Evolutionary conservation across 2,113 vertebrate genomes (phyloP).

Genomic region (Archilochus colubris): DNA sequence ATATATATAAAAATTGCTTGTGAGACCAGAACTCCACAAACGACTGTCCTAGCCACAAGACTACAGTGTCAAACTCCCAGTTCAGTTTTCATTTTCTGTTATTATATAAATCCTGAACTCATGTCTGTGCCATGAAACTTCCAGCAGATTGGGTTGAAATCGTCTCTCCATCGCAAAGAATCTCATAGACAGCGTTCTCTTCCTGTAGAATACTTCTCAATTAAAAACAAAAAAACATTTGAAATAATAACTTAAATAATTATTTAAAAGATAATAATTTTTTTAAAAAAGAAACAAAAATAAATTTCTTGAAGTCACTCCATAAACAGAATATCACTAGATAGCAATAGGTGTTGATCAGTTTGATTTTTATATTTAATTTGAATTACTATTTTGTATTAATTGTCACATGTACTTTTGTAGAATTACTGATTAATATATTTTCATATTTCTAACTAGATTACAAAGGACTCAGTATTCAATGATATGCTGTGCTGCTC

Average conservation of each 20-base stretch:
- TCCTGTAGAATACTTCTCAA: background rate
- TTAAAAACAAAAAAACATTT: background rate
- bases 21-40: background rate
- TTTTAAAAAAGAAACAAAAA: too few species aligned
- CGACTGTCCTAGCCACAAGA: background rate
- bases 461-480: background rate
- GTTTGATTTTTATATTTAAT: background rate
- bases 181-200: background rate
- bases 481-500: background rate
- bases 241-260: too few species aligned
- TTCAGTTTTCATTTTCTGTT: background rate
- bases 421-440: background rate
- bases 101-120: background rate
- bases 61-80: rapidly evolving
- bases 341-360: background rate
- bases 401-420: background rate
- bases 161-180: background rate
- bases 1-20: background rate
- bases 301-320: background rate
- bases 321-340: background rate
- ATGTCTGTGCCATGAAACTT: background rate
- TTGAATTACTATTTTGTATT: background rate
- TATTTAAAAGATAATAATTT: too few species aligned
- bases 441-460: background rate
- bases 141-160: background rate